Evolutionary conservation across 2,113 vertebrate species (phyloP).

Genomic region (Lepisosteus osseus): DNA sequence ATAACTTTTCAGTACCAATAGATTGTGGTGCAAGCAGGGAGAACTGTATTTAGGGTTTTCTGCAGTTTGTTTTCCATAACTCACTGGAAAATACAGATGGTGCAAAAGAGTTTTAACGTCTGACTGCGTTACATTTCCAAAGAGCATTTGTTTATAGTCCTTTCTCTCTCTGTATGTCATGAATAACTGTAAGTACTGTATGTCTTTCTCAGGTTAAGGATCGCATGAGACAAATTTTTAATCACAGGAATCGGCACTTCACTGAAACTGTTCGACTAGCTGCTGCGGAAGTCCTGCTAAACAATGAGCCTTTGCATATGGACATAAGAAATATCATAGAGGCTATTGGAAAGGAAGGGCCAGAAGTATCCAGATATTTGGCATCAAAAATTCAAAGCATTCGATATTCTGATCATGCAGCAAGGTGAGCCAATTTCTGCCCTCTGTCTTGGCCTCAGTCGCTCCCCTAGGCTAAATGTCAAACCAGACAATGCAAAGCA

Average conservation of each 20-base stretch:
- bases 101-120: neutral
- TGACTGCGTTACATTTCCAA: neutral
- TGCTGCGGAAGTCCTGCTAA: slow-evolving; percentile 49
- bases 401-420: slow-evolving; percentile 24
- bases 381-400: slow-evolving; percentile 47
- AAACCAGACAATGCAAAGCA: too few species aligned
- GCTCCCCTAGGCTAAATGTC: too few species aligned
- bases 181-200: too few species aligned
- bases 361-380: slow-evolving; percentile 36
- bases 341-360: slow-evolving; percentile 32
- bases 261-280: slow-evolving; percentile 40
- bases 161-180: too few species aligned
- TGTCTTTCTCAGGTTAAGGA: slow-evolving; percentile 43
- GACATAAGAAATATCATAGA: slow-evolving; percentile 53
- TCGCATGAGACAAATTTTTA: slow-evolving; percentile 53
- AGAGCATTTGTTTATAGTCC: neutral
- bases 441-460: too few species aligned
- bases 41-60: too few species aligned
- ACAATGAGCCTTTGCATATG: slow-evolving; percentile 31
- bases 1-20: too few species aligned
- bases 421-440: slow-evolving; percentile 33
- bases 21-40: too few species aligned
- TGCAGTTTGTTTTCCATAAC: too few species aligned
- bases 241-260: slow-evolving; percentile 37
- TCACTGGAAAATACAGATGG: too few species aligned